Evolutionary conservation across 2,888 invertebrate genomes (phyloP), one percentile per base, ranked within the genome.

Genomic region (Noctuana brunneofusca): DNA sequence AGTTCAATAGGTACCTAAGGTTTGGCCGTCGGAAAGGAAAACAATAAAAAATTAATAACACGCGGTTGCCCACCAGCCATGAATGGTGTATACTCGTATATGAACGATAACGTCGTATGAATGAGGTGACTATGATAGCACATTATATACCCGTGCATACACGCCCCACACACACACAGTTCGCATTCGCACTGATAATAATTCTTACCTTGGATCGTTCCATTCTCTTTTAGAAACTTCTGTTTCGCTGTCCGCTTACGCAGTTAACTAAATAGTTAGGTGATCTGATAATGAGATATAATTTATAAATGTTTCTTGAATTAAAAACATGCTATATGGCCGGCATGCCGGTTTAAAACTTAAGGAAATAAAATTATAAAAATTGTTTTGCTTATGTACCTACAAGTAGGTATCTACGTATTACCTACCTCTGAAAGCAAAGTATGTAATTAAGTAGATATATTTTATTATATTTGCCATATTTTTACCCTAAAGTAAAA

Each of bases 61-160:
- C 43, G 32, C 50, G 58, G 62, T 63, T 64, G 64, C 53, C 65
- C 63, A 58, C 27, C 11, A 49, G 54, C 62, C 32, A 69, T 69
- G 69, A 69, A 69, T 69, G 69, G 58, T 63, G 54, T 48, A 14
- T 20, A 32, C 20, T 58, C 46, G 16, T 14, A 27, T 38, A 60
- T 53, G 50, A 22, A 60, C 58, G 63, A 62, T 63, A 64, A 38
- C 50, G 46, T 32, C 62, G 48, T 50, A 65, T 68, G 66, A 68
- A 68, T 66, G 66, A 68, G 66, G 63, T 48, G 58, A 30, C 60
- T 30, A n/a, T n/a, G 65, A 60, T 64, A 64, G 62, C 65, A 41
- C 41, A 41, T 9, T 32, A 32, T 12, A 6, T 1, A 14, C n/a
- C n/a, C 3, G 12, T n/a, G 3, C 35, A n/a, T 5, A 41, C 41